Base-by-base conservation (phyloP, 2,113 vertebrate genomes). In the Petromus typicus region DNA sequence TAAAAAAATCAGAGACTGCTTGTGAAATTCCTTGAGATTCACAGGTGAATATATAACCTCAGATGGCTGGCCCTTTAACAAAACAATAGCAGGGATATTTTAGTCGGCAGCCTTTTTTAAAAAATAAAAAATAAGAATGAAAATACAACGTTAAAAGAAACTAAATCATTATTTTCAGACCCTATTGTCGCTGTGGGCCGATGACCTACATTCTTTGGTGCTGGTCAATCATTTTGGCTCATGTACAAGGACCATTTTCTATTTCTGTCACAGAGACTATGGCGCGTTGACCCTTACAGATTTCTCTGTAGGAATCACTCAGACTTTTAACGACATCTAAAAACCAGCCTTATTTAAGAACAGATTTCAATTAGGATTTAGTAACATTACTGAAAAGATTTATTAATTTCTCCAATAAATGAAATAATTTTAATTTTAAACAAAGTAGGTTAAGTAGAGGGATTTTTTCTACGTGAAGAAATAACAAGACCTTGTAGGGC, bases 391-490 rank as follows among this genome's bases (percentile, higher is more conserved):
- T 69, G 27, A 93, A 93, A 92, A 25, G 67, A 94, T 83, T 93
- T 91, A 96, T 86, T 92, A 87, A 87, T 95, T 96, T 96, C 84
- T 80, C 45, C 45, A 80, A 94, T 91, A 75, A 95, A 83, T 91
- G 14, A 86, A 94, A 90, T 89, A 87, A 86, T 95, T 95, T 84
- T 89, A 94, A 91, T 94, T 90, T 30, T 94, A 96, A 92, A 89
- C 48, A 85, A 91, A 92, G 45, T 71, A 91, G 67, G 83, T 78
- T 95, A 94, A 96, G 69, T 67, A 45, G 69, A 54, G 75, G 93
- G 93, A 54, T 27, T 61, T 95, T 96, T 93, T 83, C 73, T 95
- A 56, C 1, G 32, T 59, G 67, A 93, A 86, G 86, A 94, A 97
- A 92, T 91, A 96, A 96, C 20, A 91, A 96, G 86, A 81, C n/a